Base-by-base conservation (phyloP, 2,113 vertebrate species). In the Falcunculus frontatus region DNA sequence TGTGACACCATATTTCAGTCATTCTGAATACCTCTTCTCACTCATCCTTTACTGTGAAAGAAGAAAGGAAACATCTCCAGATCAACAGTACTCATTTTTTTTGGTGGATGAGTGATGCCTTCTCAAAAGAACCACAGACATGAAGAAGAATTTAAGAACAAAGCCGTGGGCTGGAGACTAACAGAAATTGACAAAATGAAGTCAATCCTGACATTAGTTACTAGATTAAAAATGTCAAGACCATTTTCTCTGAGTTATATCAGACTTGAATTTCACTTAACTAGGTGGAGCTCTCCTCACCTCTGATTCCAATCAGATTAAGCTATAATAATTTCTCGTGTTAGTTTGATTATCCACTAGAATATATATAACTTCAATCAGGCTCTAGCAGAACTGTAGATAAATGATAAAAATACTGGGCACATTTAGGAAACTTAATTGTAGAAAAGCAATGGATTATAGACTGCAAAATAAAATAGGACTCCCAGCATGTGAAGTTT, bases 351-450 rank as follows among this genome's bases (percentile, higher is more conserved):
- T 90, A 84, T 83, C 13, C 6, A 9, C 23, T 90, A 72, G 74
- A 83, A 84, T 30, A 60, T 41, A 17, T 39, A 23, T 47, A 60
- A 39, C n/a, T 87, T 79, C 23, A 78, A 64, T 46, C 39, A 46
- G 20, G 17, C 12, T 55, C 16, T 49, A 44, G 39, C 33, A 67
- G 39, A 70, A 53, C 22, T 77, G 13, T 35, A 80, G 37, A 47
- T 76, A 69, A 78, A 85, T 68, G 17, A 42, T 65, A 75, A 94
- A 95, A 85, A 63, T 69, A 76, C 35, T 52, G 20, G 23, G 33
- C 30, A 70, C 25, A 83, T 67, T 91, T 85, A 67, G 47, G 79
- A 17, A 96, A 91, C 91, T 93, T 91, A 90, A 94, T 91, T 93
- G 62, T 26, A 84, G 60, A 75, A 96, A 91, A 88, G 27, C 70